A percentile compares a stretch with the other conserved stretches of the same genome.
phyloP scores from a whole-genome alignment of 2,888 invertebrate genomes.

The Agonopterix arenella region DNA sequence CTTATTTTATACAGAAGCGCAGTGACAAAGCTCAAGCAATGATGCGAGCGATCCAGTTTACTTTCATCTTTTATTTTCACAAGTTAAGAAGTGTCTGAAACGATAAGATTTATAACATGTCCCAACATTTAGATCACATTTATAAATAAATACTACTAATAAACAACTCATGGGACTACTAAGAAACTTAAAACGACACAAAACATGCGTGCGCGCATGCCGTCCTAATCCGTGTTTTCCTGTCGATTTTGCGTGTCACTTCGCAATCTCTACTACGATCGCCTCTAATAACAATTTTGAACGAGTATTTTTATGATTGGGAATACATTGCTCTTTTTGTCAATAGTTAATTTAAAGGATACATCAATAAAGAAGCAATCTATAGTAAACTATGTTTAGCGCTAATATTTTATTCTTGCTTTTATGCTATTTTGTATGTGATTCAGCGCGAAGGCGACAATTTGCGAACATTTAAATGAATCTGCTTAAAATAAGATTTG shows the following conservation, averaged over 20 bases:
- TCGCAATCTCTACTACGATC: conserved; percentile 2
- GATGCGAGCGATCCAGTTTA: neutral
- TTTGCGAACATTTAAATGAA: too few species aligned
- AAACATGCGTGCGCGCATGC: conserved; percentile 20
- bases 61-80: neutral
- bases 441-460: too few species aligned
- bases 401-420: too few species aligned
- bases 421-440: too few species aligned
- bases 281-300: neutral
- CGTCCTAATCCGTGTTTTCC: conserved; percentile 40
- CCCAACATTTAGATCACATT: conserved; percentile 13
- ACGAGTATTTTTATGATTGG: neutral
- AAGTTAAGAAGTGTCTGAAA: neutral
- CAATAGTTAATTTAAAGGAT: too few species aligned
- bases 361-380: too few species aligned
- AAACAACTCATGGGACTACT: conserved; percentile 11
- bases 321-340: neutral
- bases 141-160: conserved; percentile 21
- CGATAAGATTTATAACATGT: neutral
- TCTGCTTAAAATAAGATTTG: too few species aligned
- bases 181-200: conserved; percentile 6
- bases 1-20: too few species aligned
- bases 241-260: conserved; percentile 32
- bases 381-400: too few species aligned
- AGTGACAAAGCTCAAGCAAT: too few species aligned